These are phyloP conservation scores for Anastrepha ludens DNA, from an alignment of 1,140 invertebrate genomes.

Conservation along the genomic window DNA sequence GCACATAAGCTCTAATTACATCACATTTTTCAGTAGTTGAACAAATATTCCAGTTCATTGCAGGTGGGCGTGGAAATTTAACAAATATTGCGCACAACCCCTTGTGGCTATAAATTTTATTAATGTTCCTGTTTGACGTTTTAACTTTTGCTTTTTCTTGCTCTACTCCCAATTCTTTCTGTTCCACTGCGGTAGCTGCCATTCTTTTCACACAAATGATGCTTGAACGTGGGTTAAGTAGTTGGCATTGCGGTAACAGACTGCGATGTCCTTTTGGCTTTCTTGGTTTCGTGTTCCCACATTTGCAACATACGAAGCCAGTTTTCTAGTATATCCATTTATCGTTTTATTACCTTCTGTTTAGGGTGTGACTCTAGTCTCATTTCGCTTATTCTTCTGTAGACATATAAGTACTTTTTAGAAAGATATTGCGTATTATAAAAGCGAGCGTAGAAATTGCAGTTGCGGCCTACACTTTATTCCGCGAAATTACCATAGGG, in stretches of 20 bases:
- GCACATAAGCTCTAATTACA: not conserved
- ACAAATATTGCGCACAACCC: not conserved
- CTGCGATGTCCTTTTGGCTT: not conserved
- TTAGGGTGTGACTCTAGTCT: not conserved
- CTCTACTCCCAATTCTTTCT: not conserved
- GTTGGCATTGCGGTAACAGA: not conserved
- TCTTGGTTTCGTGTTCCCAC: no score
- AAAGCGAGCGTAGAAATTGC: not conserved
- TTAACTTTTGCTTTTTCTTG: conserved; percentile 14
- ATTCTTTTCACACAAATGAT: not conserved
- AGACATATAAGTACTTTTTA: no score
- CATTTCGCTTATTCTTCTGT: not conserved
- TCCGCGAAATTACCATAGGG: no score
- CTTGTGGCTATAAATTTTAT: not conserved
- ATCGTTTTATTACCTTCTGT: not conserved
- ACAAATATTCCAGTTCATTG: not conserved
- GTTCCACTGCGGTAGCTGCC: not conserved
- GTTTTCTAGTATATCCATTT: no score
- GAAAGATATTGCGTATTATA: no score
- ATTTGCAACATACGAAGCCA: no score
- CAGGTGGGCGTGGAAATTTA: not conserved
- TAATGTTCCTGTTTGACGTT: not conserved
- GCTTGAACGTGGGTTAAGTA: not conserved
- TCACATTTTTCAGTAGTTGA: not conserved
- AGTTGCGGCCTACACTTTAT: no score